Base-by-base conservation (phyloP, 2,113 vertebrate species). In the Rhodinocichla rosea region DNA sequence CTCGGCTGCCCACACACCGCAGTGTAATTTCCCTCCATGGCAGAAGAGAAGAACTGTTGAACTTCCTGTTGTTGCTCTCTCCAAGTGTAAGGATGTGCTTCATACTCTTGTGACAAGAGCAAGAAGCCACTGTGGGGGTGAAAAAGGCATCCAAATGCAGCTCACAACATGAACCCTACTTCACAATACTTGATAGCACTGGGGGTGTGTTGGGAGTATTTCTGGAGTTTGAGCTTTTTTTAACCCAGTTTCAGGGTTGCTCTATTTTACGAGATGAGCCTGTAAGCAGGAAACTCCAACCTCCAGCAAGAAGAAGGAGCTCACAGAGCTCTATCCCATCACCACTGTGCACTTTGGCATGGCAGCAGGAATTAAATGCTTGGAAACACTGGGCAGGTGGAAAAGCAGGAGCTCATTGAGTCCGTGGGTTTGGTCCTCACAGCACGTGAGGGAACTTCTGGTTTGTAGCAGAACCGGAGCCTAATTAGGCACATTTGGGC, bases 331-430 rank as follows among this genome's bases (percentile, higher is more conserved):
- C 26, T 17, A 24, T 30, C 13, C 32, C 52, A 57, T 17, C 3
- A 2, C 28, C 3, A 3, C 13, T 1, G 2, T 27, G 18, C 5
- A 1, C 15, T n/a, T 68, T 42, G 35, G 27, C 30, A 33, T 10
- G 15, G 68, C 63, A 49, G 57, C 67, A 64, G 53, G 32, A 80
- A 32, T 80, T 47, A 80, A 68, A 47, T 5, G 4, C 27, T 20
- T 44, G 55, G 68, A 59, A 92, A 55, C 39, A 13, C 1, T 47
- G 47, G 28, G 35, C 49, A 35, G 37, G 44, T 55, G 57, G 49
- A 30, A 40, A 37, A 73, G 18, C 45, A 74, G 77, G 45, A 91
- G 32, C 16, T 77, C n/a, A 56, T 11, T 22, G 20, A 69, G 14
- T 22, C 30, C 3, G 2, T 47, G 16, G 16, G 7, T 57, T 88